Evolutionary conservation across 2,113 vertebrate genomes (phyloP).

Genomic region (Ciconia stormi): DNA sequence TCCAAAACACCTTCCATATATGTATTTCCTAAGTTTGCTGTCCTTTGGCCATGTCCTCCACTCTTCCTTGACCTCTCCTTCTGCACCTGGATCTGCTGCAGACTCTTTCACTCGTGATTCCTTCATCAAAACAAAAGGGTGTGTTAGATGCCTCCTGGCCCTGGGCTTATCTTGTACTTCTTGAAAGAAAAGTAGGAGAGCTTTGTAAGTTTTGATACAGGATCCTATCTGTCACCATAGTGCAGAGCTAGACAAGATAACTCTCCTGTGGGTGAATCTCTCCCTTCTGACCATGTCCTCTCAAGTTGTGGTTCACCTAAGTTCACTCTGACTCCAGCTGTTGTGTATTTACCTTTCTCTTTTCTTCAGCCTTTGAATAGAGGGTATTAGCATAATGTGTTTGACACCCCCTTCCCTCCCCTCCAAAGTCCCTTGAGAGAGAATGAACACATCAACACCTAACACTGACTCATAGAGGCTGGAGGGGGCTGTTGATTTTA

Average conservation of each 20-base stretch:
- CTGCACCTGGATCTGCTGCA: not conserved
- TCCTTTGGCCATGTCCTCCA: fast-evolving
- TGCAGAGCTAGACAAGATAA: not conserved
- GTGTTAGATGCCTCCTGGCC: not conserved
- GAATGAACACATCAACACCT: not conserved
- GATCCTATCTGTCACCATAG: not conserved
- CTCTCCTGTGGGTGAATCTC: fast-evolving
- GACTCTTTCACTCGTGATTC: not conserved
- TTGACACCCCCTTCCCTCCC: not conserved
- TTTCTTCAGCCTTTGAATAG: not conserved
- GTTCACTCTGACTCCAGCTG: not conserved
- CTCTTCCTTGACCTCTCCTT: not conserved
- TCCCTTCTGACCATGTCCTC: not conserved
- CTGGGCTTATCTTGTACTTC: not conserved
- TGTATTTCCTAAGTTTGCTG: not conserved
- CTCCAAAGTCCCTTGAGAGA: not conserved
- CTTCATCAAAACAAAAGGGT: not conserved
- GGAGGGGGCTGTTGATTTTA: not conserved
- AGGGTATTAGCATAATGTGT: not conserved
- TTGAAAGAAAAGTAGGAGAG: not conserved
- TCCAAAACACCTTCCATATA: not conserved
- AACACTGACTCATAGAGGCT: not conserved
- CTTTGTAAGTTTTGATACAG: not conserved
- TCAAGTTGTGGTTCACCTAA: not conserved
- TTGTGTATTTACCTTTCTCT: not conserved